These are phyloP conservation scores for Synergus itoensis DNA, from an alignment of 2,888 invertebrate genomes.

Conservation along the genomic window DNA sequence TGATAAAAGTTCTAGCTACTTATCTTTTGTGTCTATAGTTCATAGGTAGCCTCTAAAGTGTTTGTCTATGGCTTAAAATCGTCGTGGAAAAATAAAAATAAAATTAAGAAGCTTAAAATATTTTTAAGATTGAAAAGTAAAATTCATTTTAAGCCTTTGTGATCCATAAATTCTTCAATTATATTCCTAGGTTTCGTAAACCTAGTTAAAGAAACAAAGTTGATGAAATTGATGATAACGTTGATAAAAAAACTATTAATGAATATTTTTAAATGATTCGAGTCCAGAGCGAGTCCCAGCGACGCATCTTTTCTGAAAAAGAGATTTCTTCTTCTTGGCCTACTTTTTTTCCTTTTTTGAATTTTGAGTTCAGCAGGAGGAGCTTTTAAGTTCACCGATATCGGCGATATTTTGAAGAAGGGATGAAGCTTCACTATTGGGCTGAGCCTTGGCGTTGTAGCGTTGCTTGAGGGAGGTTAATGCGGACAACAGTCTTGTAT, in stretches of 20 bases:
- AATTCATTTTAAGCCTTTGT: slow-evolving; percentile 37
- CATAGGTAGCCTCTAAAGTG: slow-evolving; percentile 33
- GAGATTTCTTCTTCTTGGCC: slow-evolving; percentile 36
- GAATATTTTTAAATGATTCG: background rate
- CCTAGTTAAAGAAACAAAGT: slow-evolving; percentile 8
- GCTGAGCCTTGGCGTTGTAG: slow-evolving; percentile 73
- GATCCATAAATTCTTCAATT: slow-evolving; percentile 25
- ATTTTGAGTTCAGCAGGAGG: slow-evolving; percentile 75
- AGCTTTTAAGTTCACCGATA: slow-evolving; percentile 79
- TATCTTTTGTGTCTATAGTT: slow-evolving; percentile 1
- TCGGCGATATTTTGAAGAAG: slow-evolving; percentile 78
- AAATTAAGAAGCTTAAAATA: background rate
- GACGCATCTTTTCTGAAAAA: background rate
- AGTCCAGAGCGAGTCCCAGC: slow-evolving; percentile 6
- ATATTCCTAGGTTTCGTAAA: slow-evolving; percentile 23
- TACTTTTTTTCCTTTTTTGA: slow-evolving; percentile 37
- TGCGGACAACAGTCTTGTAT: slow-evolving; percentile 80
- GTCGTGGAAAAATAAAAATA: background rate
- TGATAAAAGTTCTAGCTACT: slow-evolving; percentile 18
- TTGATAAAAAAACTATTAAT: background rate
- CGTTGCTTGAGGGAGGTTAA: slow-evolving; percentile 89
- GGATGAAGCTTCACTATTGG: slow-evolving; percentile 67
- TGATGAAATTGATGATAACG: background rate
- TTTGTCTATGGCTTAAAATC: background rate
- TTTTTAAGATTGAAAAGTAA: slow-evolving; percentile 29